These are phyloP conservation scores for Cromileptes altivelis DNA, from an alignment of 2,113 vertebrate genomes.

Conservation along the genomic window DNA sequence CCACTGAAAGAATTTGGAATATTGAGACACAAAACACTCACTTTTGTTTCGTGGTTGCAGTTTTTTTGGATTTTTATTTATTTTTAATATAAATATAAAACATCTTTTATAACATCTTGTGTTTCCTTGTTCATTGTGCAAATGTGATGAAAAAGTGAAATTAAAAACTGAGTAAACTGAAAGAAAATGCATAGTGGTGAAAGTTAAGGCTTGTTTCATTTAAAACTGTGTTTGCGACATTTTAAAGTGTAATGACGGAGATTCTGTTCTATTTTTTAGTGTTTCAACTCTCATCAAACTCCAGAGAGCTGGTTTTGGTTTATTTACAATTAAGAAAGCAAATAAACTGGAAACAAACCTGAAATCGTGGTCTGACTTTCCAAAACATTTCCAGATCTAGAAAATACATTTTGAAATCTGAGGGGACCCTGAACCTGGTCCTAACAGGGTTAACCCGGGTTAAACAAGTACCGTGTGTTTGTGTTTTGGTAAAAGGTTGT, in stretches of 20 bases:
- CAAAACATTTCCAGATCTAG: background rate
- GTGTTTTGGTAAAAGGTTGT: background rate
- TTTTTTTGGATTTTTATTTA: conserved; percentile 20
- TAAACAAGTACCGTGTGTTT: conserved; percentile 8
- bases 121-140: conserved; percentile 49
- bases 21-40: background rate
- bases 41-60: background rate
- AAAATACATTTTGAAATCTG: background rate
- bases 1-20: too few relatives aligned
- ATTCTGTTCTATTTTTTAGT: background rate
- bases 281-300: background rate
- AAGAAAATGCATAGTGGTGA: conserved; percentile 8
- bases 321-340: too few relatives aligned
- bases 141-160: conserved; percentile 39
- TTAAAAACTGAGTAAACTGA: conserved; percentile 11
- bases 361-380: background rate
- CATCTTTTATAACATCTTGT: conserved; percentile 44
- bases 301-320: background rate
- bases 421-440: background rate
- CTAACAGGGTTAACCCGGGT: background rate
- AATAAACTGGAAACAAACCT: too few relatives aligned
- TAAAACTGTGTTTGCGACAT: background rate
- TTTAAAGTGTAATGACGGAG: background rate
- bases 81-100: conserved; percentile 78
- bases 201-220: conserved; percentile 11